phyloP scores from a whole-genome alignment of 2,888 invertebrate species.

The Dendrolimus pini region DNA sequence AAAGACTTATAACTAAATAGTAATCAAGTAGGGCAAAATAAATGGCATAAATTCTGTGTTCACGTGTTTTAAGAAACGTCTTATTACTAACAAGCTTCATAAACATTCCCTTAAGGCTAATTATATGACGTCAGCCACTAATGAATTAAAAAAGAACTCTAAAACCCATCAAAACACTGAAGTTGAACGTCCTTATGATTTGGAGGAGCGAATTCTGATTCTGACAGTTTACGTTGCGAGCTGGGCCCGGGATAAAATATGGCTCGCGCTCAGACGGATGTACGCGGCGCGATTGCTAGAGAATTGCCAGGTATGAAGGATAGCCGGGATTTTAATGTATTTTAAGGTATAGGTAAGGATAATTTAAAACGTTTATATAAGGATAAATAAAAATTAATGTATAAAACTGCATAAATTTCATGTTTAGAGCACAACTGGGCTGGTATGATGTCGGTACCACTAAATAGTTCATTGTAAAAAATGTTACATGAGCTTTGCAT shows the following conservation, averaged over 20 bases:
- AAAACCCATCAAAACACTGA: constrained; percentile 28
- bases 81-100: background rate
- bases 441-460: too few species aligned
- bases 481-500: too few species aligned
- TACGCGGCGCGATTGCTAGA: constrained; percentile 16
- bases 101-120: constrained; percentile 1
- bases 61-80: background rate
- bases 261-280: constrained; percentile 69
- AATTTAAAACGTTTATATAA: too few species aligned
- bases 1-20: too few species aligned
- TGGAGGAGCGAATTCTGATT: constrained; percentile 61
- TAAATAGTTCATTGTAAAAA: too few species aligned
- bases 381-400: too few species aligned
- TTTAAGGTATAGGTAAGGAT: background rate
- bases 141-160: background rate
- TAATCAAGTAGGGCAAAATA: too few species aligned
- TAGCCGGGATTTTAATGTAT: background rate
- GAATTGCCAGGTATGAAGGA: background rate
- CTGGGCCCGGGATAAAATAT: constrained; percentile 71
- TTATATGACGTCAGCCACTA: constrained; percentile 16
- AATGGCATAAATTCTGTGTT: too few species aligned
- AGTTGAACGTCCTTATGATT: constrained; percentile 67
- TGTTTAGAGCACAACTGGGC: too few species aligned
- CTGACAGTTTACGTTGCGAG: constrained; percentile 70
- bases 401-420: too few species aligned